Evolutionary conservation across 1,140 invertebrate genomes (phyloP).

Genomic region (Physella acuta): DNA sequence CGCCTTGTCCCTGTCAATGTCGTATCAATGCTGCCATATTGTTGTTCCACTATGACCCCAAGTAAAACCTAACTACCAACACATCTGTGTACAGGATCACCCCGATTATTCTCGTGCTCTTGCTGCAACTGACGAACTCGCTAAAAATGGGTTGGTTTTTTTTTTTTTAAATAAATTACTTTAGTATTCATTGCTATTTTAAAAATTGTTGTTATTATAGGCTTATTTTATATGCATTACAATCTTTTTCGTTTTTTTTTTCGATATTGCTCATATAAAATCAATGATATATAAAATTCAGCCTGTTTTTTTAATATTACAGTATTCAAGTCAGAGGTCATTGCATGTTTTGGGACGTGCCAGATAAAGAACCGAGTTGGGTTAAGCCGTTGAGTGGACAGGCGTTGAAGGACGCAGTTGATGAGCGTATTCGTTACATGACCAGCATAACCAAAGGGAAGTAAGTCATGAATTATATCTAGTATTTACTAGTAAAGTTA

Average conservation of each 20-base stretch:
- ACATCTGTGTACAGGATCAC: constrained; percentile 8
- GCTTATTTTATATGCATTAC: no score
- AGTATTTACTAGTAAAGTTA: no score
- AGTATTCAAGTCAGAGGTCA: constrained; percentile 40
- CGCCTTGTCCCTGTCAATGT: not conserved
- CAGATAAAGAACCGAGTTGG: constrained; percentile 32
- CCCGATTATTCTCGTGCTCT: constrained; percentile 20
- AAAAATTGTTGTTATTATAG: no score
- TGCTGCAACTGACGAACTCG: constrained; percentile 17
- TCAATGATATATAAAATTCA: no score
- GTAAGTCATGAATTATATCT: constrained; percentile 38
- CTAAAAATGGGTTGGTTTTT: constrained; percentile 22
- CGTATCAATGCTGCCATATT: not conserved
- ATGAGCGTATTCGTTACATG: constrained; percentile 35
- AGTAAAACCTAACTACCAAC: not conserved
- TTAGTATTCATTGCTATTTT: not conserved
- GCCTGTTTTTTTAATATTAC: not conserved
- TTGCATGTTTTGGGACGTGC: constrained; percentile 43
- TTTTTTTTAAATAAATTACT: not conserved
- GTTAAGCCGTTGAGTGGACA: constrained; percentile 28
- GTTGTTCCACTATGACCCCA: not conserved
- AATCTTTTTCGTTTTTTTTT: no score
- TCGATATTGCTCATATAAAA: no score
- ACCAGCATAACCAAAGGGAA: constrained; percentile 35
- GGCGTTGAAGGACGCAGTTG: constrained; percentile 29